Percentiles rank a stretch among this genome's conserved stretches.
phyloP scores from a whole-genome alignment of 1,140 invertebrate genomes.

The Drosophila jambulina region DNA sequence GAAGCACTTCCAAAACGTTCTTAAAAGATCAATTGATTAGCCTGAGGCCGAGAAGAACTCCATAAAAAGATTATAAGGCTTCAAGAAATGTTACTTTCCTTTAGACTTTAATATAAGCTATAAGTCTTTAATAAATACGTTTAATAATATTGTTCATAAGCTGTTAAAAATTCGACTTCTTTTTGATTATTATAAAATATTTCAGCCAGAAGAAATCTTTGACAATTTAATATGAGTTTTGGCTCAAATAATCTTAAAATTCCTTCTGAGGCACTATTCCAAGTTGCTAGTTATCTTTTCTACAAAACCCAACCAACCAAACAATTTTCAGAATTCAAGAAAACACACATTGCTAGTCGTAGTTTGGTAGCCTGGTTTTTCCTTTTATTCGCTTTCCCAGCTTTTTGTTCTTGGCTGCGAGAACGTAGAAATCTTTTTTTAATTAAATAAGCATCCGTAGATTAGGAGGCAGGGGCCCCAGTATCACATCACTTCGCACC shows the following conservation, averaged over 20 bases:
- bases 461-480: constrained; percentile 38
- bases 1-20: constrained; percentile 4
- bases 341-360: constrained; percentile 8
- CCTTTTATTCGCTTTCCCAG: background rate
- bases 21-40: constrained; percentile 30
- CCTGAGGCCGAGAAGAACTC: background rate
- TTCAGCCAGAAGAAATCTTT: background rate
- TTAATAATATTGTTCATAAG: background rate
- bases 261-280: background rate
- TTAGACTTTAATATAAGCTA: background rate
- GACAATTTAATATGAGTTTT: background rate
- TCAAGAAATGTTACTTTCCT: background rate
- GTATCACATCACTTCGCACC: constrained; percentile 69
- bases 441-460: constrained; percentile 76
- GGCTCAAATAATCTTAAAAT: no score
- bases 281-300: background rate
- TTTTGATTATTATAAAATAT: background rate
- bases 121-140: background rate
- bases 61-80: background rate
- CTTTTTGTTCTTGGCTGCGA: constrained; percentile 12
- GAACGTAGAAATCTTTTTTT: constrained; percentile 72
- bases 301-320: background rate
- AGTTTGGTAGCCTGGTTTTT: constrained; percentile 1
- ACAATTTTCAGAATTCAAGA: background rate
- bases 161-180: background rate